A percentile compares a stretch with the other conserved stretches of the same genome.
Evolutionary conservation across 1,140 invertebrate genomes (phyloP).

Genomic region (Helicorthomorpha holstii): DNA sequence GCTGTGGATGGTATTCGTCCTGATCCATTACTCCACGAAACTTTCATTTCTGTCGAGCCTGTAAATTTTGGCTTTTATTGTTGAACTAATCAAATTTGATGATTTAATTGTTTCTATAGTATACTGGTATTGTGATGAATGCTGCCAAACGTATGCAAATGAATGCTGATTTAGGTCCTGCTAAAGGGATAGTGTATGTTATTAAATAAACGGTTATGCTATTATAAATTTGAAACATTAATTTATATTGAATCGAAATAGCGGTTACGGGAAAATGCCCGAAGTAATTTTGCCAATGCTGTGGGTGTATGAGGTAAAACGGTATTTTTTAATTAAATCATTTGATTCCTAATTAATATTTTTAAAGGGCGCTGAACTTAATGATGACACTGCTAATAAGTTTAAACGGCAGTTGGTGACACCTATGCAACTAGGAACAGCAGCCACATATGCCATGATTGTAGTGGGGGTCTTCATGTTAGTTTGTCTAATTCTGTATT

Average conservation of each 20-base stretch:
- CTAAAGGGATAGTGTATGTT: not conserved
- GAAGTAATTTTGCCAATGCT: not conserved
- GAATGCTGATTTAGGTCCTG: constrained; percentile 10
- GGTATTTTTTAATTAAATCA: too few relatives aligned
- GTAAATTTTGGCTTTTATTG: constrained; percentile 22
- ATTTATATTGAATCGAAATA: not conserved
- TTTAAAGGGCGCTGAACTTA: too few relatives aligned
- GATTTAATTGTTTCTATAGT: constrained; percentile 12
- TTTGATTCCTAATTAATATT: too few relatives aligned
- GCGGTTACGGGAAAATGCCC: not conserved
- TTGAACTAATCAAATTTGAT: not conserved
- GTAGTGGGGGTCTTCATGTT: too few relatives aligned
- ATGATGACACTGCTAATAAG: too few relatives aligned
- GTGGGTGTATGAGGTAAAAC: not conserved
- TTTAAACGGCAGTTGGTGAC: too few relatives aligned
- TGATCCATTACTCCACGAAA: constrained; percentile 44
- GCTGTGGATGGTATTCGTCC: constrained; percentile 53
- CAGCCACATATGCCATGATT: too few relatives aligned
- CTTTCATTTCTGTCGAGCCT: constrained; percentile 50
- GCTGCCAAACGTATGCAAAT: constrained; percentile 20
- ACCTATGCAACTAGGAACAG: too few relatives aligned
- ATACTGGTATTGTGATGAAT: constrained; percentile 18
- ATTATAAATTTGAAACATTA: not conserved
- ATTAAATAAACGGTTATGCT: not conserved
- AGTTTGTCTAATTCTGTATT: too few relatives aligned